Evolutionary conservation across 2,113 vertebrate genomes (phyloP).

Genomic region (Clinocottus analis): DNA sequence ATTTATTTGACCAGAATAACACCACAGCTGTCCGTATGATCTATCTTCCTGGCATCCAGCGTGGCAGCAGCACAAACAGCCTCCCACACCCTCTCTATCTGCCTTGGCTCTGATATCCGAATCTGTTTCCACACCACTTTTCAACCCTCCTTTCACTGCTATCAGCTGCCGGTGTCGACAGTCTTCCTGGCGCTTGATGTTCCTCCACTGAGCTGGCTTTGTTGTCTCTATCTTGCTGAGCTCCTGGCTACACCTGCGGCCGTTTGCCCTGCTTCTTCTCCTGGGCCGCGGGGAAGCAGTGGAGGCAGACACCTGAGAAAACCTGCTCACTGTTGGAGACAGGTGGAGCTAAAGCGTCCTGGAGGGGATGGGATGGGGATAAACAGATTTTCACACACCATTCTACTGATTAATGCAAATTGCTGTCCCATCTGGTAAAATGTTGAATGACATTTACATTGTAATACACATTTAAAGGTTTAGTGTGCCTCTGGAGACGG

Average conservation of each 20-base stretch:
- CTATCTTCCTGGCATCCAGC: conserved; percentile 17
- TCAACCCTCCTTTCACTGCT: conserved; percentile 12
- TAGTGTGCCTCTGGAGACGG: not conserved
- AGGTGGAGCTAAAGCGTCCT: conserved; percentile 17
- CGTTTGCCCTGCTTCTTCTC: conserved; percentile 36
- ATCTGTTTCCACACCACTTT: conserved; percentile 27
- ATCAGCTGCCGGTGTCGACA: conserved; percentile 50
- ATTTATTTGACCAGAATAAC: conserved; percentile 6
- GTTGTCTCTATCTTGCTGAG: conserved; percentile 42
- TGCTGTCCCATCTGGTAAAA: not conserved
- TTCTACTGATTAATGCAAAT: not conserved
- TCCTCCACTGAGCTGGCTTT: conserved; percentile 46
- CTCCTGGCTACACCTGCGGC: conserved; percentile 57
- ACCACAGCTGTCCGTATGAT: not conserved
- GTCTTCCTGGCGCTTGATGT: conserved; percentile 38
- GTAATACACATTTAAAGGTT: not conserved
- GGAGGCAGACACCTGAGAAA: not conserved
- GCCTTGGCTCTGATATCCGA: conserved; percentile 17
- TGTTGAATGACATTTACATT: not conserved
- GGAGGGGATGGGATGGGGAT: not conserved
- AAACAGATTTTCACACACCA: no score
- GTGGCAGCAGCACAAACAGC: conserved; percentile 13
- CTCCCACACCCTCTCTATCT: conserved; percentile 8
- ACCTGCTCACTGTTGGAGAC: conserved; percentile 9
- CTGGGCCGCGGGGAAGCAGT: conserved; percentile 7